Evolutionary conservation across 30 jellyfish, hydroid and myxozoan species (phyloP).

Genomic region (Sanderia malayensis): DNA sequence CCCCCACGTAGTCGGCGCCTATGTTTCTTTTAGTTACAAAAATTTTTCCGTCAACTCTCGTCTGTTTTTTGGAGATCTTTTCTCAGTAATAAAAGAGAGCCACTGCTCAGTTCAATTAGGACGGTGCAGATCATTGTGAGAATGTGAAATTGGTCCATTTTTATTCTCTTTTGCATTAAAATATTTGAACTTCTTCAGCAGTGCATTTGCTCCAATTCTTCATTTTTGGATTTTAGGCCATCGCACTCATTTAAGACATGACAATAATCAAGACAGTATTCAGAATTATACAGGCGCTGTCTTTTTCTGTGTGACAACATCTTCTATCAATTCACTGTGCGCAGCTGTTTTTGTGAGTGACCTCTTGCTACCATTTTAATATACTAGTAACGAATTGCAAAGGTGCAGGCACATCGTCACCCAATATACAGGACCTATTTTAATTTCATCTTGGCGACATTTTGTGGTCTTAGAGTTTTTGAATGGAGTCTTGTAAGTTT

Average conservation of each 20-base stretch:
- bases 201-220: background rate
- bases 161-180: too few species aligned
- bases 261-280: constrained; percentile 74
- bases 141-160: too few species aligned
- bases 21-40: constrained; percentile 58
- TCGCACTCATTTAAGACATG: constrained; percentile 72
- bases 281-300: constrained; percentile 83
- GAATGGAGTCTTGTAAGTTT: too few species aligned
- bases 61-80: constrained; percentile 84
- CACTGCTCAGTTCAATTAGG: constrained; percentile 64
- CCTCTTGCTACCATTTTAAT: too few species aligned
- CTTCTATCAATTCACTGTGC: constrained; percentile 72
- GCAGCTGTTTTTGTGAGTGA: constrained; percentile 69
- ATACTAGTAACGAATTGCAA: too few species aligned
- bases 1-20: too few species aligned
- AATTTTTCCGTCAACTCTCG: constrained; percentile 62
- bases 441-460: too few species aligned
- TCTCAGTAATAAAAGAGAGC: constrained; percentile 84
- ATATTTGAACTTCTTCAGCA: background rate
- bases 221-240: too few species aligned
- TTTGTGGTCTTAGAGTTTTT: too few species aligned
- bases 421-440: too few species aligned
- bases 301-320: constrained; percentile 73
- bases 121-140: constrained; percentile 68
- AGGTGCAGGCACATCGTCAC: too few species aligned